Evolutionary conservation across 2,797 vertebrate genomes (phyloP).

Genomic region (Capromys pilorides): DNA sequence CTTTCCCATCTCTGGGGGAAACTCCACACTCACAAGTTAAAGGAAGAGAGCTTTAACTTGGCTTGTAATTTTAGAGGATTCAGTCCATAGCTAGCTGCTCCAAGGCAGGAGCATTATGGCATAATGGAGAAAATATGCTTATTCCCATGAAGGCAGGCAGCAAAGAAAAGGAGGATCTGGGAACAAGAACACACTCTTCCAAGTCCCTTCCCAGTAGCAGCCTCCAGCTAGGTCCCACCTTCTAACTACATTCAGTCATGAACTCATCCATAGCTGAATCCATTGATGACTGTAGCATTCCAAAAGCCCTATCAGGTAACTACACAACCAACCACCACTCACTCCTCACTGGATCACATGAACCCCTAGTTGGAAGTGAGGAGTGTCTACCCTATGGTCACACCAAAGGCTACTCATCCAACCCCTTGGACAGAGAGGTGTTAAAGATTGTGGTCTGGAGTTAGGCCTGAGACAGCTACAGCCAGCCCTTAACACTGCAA

Average conservation of each 20-base stretch:
- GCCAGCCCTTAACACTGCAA: neutral
- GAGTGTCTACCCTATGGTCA: fast-evolving
- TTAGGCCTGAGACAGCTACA: fast-evolving
- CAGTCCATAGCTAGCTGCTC: neutral
- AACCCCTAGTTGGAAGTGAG: too few relatives aligned
- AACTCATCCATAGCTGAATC: neutral
- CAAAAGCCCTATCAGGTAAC: neutral
- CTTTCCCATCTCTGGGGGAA: neutral
- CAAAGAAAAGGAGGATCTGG: neutral
- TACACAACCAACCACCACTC: neutral
- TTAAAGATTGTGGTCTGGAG: fast-evolving
- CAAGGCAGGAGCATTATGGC: neutral
- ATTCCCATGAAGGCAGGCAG: neutral
- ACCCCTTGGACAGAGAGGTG: fast-evolving
- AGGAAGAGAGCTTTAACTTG: neutral
- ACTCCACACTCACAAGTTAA: neutral
- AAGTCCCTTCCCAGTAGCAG: neutral
- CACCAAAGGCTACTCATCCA: neutral
- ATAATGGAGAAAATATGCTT: neutral
- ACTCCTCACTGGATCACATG: neutral
- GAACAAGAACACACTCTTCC: neutral
- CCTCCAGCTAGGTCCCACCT: neutral
- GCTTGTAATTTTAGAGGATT: neutral
- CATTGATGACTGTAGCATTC: neutral
- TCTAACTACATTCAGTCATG: neutral